Base-by-base conservation (phyloP, 1,140 invertebrate genomes). In the Drosophila grimshawi region DNA sequence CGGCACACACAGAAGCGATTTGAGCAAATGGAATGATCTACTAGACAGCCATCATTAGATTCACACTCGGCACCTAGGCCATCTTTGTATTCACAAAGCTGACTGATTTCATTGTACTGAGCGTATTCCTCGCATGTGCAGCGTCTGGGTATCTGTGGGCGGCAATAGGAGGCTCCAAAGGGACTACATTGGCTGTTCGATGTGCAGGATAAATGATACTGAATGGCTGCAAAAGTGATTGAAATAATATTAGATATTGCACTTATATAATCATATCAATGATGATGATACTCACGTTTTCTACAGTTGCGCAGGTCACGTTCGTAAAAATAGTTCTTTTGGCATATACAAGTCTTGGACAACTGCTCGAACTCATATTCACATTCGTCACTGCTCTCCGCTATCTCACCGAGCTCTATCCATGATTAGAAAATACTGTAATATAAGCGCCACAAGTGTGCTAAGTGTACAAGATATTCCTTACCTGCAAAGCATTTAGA, bases 21-120 rank as follows among this genome's bases (percentile, higher is more conserved):
- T 5, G 80, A 78, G 69, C 94, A 94, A 4, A 92, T 81, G 0
- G 93, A 85, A 77, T 94, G 85, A 2, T 79, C 76, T 0, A 93
- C 91, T 0, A 77, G 67, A 56, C 92, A 92, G 30, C 60, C 78
- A 48, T 92, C 83, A 39, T 82, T 81, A 3, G 85, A 79, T 35
- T 90, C 79, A 57, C 92, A 92, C 49, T 90, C 80, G 11, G 79
- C 86, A 0, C 92, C 92, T 52, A 92, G 43, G 8, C 92, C 92
- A 30, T 86, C 61, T 43, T 80, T 90, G 19, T 85, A 91, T 10
- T 89, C 76, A 49, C 92, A 92, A 7, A 92, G 63, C 66, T 92
- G 88, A n/a, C 61, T 78, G 27, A 86, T 76, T 53, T 74, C 89
- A 78, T 92, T 90, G 30, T 92, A 92, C 19, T 86, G 55, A 0